These are phyloP conservation scores for Anhinga anhinga DNA, from an alignment of 2,113 vertebrate genomes.

Conservation along the genomic window DNA sequence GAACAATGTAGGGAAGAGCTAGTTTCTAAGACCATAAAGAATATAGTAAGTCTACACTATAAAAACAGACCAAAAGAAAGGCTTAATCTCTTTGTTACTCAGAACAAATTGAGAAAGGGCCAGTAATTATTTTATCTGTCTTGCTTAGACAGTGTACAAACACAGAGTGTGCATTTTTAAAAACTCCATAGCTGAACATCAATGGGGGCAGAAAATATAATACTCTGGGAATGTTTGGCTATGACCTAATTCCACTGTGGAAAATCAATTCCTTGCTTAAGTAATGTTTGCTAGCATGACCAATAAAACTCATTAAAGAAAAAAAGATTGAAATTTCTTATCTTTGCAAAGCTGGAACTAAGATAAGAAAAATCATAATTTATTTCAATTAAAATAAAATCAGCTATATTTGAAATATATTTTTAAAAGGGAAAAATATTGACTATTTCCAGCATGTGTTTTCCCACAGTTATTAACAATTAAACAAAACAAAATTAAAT, in stretches of 20 bases:
- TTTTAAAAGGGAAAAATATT: background rate
- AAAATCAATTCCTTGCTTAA: slow-evolving; percentile 47
- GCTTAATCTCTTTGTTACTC: background rate
- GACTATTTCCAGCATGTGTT: background rate
- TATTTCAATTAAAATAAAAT: slow-evolving; percentile 1
- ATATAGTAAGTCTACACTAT: background rate
- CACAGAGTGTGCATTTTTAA: background rate
- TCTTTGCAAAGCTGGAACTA: background rate
- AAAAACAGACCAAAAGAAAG: background rate
- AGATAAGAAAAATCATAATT: background rate
- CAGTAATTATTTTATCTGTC: background rate
- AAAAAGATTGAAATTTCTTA: slow-evolving; percentile 35
- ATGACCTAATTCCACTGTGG: slow-evolving; percentile 3
- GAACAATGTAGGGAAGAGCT: background rate
- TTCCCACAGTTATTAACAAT: background rate
- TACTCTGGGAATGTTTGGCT: background rate
- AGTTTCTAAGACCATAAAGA: background rate
- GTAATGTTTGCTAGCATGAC: background rate
- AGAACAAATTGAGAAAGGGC: background rate
- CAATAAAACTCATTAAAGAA: background rate
- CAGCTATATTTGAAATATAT: background rate
- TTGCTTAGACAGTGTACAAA: background rate
- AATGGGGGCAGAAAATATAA: background rate
- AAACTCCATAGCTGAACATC: background rate
- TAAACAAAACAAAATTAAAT: background rate